phyloP scores from a whole-genome alignment of 2,888 invertebrate species.

The Cryptocephalus moraei region DNA sequence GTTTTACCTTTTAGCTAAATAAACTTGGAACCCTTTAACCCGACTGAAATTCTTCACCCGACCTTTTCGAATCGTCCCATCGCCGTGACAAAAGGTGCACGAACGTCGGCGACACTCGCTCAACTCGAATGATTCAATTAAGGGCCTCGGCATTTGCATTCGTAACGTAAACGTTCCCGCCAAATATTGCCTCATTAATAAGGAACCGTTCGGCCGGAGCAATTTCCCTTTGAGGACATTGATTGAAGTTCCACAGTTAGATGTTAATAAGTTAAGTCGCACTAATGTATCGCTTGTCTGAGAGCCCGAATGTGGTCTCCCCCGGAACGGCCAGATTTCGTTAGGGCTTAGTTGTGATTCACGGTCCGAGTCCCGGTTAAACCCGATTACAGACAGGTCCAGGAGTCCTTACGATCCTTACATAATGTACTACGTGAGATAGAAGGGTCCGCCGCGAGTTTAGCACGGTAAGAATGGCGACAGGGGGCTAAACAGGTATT shows the following conservation, averaged over 20 bases:
- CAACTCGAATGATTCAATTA: constrained; percentile 13
- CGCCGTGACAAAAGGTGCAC: too few relatives aligned
- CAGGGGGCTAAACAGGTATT: too few relatives aligned
- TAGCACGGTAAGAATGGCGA: too few relatives aligned
- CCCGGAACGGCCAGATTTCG: constrained; percentile 16
- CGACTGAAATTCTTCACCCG: too few relatives aligned
- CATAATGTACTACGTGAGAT: constrained; percentile 23
- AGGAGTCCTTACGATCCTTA: constrained; percentile 16
- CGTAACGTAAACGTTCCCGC: constrained; percentile 9
- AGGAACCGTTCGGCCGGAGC: constrained; percentile 17
- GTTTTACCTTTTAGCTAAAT: too few relatives aligned
- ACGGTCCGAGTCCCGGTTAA: constrained; percentile 19
- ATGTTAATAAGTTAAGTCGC: constrained; percentile 23
- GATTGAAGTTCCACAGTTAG: constrained; percentile 13
- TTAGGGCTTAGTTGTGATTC: constrained; percentile 23
- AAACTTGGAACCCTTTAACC: too few relatives aligned
- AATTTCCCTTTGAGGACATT: constrained; percentile 21
- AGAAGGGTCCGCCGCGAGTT: constrained; percentile 16
- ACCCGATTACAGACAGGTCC: constrained; percentile 22
- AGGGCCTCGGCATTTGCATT: constrained; percentile 8
- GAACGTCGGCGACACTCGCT: not conserved
- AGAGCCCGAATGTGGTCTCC: constrained; percentile 18
- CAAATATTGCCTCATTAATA: constrained; percentile 17
- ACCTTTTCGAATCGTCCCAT: too few relatives aligned
- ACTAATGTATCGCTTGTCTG: constrained; percentile 21